A percentile compares a stretch with the other conserved stretches of the same genome.
Evolutionary conservation across 2,888 invertebrate species (phyloP).

Genomic region (Clivina fossor): DNA sequence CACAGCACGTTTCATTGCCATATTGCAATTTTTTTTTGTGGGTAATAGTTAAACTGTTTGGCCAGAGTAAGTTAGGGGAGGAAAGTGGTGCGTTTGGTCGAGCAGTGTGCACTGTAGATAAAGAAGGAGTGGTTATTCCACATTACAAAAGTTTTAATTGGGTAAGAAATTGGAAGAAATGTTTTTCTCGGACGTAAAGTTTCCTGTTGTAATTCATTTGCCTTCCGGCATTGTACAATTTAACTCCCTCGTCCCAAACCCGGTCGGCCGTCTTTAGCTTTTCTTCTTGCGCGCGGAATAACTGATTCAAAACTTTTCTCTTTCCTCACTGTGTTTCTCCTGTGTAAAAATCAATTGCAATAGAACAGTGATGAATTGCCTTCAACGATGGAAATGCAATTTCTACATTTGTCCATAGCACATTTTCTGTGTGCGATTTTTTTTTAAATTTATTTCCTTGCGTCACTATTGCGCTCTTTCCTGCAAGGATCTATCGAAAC

Average conservation of each 20-base stretch:
- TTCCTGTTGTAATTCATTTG: constrained; percentile 33
- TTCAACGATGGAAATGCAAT: constrained; percentile 20
- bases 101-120: constrained; percentile 16
- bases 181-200: constrained; percentile 26
- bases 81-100: neutral
- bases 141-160: constrained; percentile 35
- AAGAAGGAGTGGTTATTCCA: constrained; percentile 31
- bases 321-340: neutral
- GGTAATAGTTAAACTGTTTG: no score
- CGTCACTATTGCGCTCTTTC: no score
- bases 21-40: no score
- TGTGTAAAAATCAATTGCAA: constrained; percentile 21
- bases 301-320: constrained; percentile 30
- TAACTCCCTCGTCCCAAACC: no score
- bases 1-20: no score
- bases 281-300: no score
- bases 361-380: constrained; percentile 29
- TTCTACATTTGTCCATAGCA: constrained; percentile 20
- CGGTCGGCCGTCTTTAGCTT: no score
- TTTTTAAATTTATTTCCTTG: no score
- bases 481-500: no score
- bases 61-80: no score
- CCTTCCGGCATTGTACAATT: constrained; percentile 24
- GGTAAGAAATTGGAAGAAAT: constrained; percentile 35
- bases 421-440: constrained; percentile 8